Conservation (phyloP, 2,888 invertebrate genomes). For the Agriopis aurantiaria region DNA sequence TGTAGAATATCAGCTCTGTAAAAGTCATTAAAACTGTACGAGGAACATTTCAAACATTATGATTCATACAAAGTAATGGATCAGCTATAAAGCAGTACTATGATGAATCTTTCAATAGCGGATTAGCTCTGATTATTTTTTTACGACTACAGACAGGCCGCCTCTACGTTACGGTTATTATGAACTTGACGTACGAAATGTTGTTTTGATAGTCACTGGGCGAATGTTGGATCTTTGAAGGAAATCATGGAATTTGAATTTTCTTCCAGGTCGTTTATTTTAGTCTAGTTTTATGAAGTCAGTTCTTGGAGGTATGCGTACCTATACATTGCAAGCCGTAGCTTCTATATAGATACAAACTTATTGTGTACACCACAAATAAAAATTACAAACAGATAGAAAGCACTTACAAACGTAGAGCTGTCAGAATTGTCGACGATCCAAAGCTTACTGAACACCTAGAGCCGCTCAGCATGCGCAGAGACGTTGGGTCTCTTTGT, state of each 20-base stretch:
- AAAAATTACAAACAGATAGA: too few species aligned
- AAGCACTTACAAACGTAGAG: too few species aligned
- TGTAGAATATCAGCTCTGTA: not conserved
- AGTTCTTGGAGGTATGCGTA: not conserved
- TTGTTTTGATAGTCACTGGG: conserved; percentile 24
- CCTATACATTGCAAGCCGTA: not conserved
- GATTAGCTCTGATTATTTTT: conserved; percentile 48
- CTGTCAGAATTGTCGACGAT: too few species aligned
- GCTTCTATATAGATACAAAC: too few species aligned
- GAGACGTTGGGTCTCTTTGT: too few species aligned
- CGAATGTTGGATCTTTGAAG: conserved; percentile 5
- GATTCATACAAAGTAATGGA: conserved; percentile 52
- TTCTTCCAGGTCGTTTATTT: conserved; percentile 2
- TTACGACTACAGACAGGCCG: conserved; percentile 27
- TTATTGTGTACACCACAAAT: too few species aligned
- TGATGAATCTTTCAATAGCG: conserved; percentile 48
- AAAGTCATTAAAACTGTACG: conserved; percentile 19
- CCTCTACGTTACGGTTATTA: conserved; percentile 25
- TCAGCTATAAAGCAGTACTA: conserved; percentile 49
- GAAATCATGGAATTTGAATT: conserved; percentile 4
- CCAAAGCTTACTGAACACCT: too few species aligned
- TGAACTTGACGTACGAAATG: conserved; percentile 19
- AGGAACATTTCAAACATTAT: conserved; percentile 24
- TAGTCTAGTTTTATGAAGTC: not conserved
- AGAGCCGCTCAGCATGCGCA: too few species aligned